phyloP scores from a whole-genome alignment of 2,113 vertebrate species.

The Pygoscelis adeliae region DNA sequence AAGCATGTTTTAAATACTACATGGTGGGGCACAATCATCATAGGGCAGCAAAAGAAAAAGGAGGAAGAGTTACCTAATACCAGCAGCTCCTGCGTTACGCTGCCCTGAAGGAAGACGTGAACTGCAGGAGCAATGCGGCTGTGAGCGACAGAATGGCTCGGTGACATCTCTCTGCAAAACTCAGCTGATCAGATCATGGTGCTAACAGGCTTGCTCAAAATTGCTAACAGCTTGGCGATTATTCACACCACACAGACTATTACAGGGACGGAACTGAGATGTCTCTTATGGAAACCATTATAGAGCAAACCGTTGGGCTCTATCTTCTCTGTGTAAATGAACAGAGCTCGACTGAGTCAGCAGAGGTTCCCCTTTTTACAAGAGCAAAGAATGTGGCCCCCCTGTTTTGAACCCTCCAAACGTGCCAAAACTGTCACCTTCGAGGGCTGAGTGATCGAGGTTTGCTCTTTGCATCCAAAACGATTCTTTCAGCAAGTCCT shows the following conservation, averaged over 20 bases:
- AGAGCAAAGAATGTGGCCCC: neutral
- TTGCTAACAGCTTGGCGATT: neutral
- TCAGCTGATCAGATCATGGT: neutral
- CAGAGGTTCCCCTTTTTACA: neutral
- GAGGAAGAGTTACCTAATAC: neutral
- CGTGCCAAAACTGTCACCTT: conserved; percentile 9
- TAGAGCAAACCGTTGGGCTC: neutral
- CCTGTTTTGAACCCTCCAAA: neutral
- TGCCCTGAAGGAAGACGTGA: neutral
- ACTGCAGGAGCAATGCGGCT: neutral
- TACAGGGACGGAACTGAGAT: neutral
- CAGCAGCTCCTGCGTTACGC: neutral
- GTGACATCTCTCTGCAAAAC: accelerated
- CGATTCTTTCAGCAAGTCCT: neutral
- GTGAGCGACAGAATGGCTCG: neutral
- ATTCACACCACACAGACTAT: neutral
- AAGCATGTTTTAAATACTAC: neutral
- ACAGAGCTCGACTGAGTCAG: neutral
- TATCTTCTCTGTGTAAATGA: neutral
- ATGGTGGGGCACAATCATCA: neutral
- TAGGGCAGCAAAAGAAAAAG: neutral
- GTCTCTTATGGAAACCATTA: conserved; percentile 44
- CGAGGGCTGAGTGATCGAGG: neutral
- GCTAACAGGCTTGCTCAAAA: conserved; percentile 18
- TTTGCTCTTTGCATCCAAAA: neutral